phyloP scores from a whole-genome alignment of 2,113 vertebrate species.

The Pedetes capensis region DNA sequence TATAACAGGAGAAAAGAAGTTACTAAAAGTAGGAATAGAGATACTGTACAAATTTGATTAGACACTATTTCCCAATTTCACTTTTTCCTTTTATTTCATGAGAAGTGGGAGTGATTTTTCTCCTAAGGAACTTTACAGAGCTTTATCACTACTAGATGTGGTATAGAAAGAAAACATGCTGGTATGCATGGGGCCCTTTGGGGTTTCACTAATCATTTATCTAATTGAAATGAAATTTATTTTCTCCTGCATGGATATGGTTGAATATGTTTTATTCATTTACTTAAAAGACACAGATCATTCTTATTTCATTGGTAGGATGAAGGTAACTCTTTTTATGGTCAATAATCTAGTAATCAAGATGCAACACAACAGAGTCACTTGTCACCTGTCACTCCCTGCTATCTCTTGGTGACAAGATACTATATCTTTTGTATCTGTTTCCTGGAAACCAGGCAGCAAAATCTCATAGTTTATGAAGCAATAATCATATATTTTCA shows the following conservation, averaged over 20 bases:
- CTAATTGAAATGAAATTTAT: slow-evolving; percentile 19
- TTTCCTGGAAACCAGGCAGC: not conserved
- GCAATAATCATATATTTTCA: not conserved
- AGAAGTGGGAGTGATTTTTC: not conserved
- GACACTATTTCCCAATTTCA: not conserved
- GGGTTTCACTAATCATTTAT: not conserved
- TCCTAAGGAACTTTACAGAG: not conserved
- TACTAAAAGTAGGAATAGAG: not conserved
- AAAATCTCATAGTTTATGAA: not conserved
- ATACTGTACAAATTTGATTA: not conserved
- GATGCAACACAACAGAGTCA: accelerated
- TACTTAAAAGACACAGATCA: not conserved
- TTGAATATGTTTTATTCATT: slow-evolving; percentile 36
- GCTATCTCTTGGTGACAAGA: not conserved
- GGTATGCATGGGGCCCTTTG: not conserved
- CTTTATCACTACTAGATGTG: not conserved
- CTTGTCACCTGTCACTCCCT: too few relatives aligned
- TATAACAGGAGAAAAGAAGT: not conserved
- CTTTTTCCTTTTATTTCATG: not conserved
- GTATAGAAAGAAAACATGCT: not conserved
- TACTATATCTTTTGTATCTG: not conserved
- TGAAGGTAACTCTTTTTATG: not conserved
- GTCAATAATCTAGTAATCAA: not conserved
- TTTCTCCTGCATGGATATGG: not conserved
- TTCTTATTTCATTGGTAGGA: not conserved